These are phyloP conservation scores for Pocillopora verrucosa DNA, from an alignment of 64 coral and sea anemone genomes.

Conservation along the genomic window DNA sequence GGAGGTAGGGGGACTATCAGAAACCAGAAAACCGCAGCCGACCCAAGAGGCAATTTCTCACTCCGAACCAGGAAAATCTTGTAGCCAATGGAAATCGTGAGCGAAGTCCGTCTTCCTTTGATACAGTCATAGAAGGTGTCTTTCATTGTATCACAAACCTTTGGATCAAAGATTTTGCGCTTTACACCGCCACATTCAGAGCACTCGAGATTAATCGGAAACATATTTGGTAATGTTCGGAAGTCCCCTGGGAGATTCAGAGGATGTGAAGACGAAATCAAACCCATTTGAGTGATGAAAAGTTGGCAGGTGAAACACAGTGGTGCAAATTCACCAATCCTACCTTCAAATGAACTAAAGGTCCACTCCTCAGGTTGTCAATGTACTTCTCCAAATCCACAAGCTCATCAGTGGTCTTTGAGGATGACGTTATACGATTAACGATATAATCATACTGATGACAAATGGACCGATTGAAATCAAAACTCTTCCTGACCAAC, in stretches of 20 bases:
- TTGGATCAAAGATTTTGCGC: constrained; percentile 2
- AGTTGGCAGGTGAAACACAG: neutral
- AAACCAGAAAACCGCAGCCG: too few species aligned
- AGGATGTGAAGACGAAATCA: too few species aligned
- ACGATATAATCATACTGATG: constrained; percentile 95
- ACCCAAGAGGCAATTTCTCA: neutral
- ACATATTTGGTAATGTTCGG: neutral
- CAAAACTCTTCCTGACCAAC: constrained; percentile 74
- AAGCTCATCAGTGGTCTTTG: constrained; percentile 77
- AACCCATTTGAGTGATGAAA: too few species aligned
- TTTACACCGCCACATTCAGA: neutral
- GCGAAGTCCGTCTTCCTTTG: neutral
- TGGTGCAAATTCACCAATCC: neutral
- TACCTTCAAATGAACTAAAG: constrained; percentile 91
- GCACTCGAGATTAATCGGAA: neutral
- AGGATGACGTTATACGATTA: constrained; percentile 64
- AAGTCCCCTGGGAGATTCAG: neutral
- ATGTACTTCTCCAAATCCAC: constrained; percentile 92
- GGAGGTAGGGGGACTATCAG: too few species aligned
- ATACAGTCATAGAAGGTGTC: neutral
- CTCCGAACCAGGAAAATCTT: neutral
- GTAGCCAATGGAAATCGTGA: neutral
- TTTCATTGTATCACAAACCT: neutral
- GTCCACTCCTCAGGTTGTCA: constrained; percentile 73
- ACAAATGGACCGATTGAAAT: constrained; percentile 90